These are phyloP conservation scores for Empis livida DNA, from an alignment of 2,888 invertebrate species.

Conservation along the genomic window DNA sequence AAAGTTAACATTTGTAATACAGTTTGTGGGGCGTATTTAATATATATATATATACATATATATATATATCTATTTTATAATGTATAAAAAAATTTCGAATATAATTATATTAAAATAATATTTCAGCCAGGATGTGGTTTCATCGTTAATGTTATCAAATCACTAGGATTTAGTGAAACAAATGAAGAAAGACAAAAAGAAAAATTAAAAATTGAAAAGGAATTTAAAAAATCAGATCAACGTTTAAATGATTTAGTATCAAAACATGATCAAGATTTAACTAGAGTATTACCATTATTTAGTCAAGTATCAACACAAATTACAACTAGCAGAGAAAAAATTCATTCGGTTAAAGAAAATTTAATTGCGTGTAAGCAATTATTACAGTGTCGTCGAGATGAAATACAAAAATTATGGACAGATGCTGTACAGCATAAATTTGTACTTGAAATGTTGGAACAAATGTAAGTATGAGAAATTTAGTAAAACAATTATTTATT, in stretches of 20 bases:
- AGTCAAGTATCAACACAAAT: slow-evolving; percentile 62
- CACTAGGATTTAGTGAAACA: slow-evolving; percentile 85
- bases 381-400: slow-evolving; percentile 81
- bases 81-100: too few relatives aligned
- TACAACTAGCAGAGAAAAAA: slow-evolving; percentile 61
- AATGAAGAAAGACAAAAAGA: slow-evolving; percentile 88
- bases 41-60: too few relatives aligned
- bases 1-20: too few relatives aligned
- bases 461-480: slow-evolving; percentile 43
- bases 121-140: slow-evolving; percentile 56
- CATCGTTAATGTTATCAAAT: slow-evolving; percentile 89
- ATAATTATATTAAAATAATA: too few relatives aligned
- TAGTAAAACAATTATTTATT: too few relatives aligned
- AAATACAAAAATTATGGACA: slow-evolving; percentile 84
- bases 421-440: slow-evolving; percentile 95
- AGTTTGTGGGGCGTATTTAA: too few relatives aligned
- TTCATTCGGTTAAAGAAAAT: slow-evolving; percentile 67
- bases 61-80: too few relatives aligned
- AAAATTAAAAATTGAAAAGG: slow-evolving; percentile 84
- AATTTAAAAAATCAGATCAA: slow-evolving; percentile 83
- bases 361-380: slow-evolving; percentile 71
- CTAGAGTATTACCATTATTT: slow-evolving; percentile 54
- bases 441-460: slow-evolving; percentile 73
- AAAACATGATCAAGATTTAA: slow-evolving; percentile 75
- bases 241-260: slow-evolving; percentile 79